Percentiles rank a stretch among this genome's conserved stretches.
phyloP scores from a whole-genome alignment of 2,888 invertebrate species.

The Linyphia triangularis region DNA sequence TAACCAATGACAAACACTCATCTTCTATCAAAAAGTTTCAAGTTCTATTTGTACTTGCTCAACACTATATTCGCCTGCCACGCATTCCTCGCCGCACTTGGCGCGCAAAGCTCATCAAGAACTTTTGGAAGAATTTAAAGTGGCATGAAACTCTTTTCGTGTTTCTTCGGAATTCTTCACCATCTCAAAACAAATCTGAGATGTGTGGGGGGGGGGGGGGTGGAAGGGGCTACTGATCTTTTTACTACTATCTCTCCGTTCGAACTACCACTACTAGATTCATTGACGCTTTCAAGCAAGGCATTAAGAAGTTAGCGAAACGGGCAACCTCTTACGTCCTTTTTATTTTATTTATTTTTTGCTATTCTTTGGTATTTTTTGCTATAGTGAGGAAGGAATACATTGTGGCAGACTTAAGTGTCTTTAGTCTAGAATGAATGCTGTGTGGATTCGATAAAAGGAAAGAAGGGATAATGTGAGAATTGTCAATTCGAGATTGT shows the following conservation, averaged over 20 bases:
- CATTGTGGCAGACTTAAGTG: not conserved
- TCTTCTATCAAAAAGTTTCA: too few relatives aligned
- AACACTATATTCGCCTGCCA: too few relatives aligned
- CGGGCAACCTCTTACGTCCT: not conserved
- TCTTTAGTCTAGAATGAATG: conserved; percentile 4
- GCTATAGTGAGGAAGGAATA: not conserved
- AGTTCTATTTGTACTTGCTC: too few relatives aligned
- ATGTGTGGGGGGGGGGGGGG: not conserved
- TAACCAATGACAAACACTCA: too few relatives aligned
- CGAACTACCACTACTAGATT: not conserved
- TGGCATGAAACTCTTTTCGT: conserved; percentile 14
- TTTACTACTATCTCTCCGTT: not conserved
- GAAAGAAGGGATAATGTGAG: not conserved
- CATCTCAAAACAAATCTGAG: not conserved
- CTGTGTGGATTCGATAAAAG: too few relatives aligned
- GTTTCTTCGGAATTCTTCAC: not conserved
- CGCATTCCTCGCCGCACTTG: not conserved
- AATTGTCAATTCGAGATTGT: too few relatives aligned
- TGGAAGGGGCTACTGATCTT: too few relatives aligned
- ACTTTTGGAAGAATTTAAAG: conserved; percentile 40
- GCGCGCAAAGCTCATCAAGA: conserved; percentile 14
- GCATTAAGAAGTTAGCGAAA: conserved; percentile 20
- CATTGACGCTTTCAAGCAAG: conserved; percentile 9
- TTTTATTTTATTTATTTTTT: not conserved
- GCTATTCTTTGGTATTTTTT: not conserved